phyloP scores from a whole-genome alignment of 2,113 vertebrate genomes.

The Capra hircus region DNA sequence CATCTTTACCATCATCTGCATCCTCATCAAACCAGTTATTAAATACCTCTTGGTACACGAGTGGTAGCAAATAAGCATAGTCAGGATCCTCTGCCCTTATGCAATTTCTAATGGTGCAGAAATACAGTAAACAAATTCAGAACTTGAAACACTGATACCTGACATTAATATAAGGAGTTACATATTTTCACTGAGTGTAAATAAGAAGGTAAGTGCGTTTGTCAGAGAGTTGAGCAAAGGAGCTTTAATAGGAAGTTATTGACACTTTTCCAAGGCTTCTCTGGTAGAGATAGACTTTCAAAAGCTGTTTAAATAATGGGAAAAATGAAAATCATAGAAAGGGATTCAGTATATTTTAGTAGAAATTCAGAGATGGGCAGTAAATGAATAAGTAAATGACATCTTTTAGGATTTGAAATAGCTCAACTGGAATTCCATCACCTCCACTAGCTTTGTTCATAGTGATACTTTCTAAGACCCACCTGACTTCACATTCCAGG shows the following conservation, averaged over 20 bases:
- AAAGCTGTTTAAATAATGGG: background rate
- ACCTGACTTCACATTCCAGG: background rate
- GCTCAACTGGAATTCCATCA: background rate
- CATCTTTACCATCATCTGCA: background rate
- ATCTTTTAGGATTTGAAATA: background rate
- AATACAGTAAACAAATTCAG: background rate
- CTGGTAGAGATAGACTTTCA: background rate
- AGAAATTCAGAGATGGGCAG: background rate
- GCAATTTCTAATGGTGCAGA: background rate
- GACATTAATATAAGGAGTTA: background rate
- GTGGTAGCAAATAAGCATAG: background rate
- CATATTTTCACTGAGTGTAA: background rate
- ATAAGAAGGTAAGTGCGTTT: background rate
- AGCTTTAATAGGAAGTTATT: background rate
- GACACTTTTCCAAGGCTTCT: background rate
- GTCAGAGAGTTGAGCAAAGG: background rate
- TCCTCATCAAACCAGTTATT: constrained; percentile 22
- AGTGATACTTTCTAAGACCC: background rate
- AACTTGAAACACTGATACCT: background rate
- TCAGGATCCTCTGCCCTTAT: background rate
- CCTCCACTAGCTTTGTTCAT: background rate
- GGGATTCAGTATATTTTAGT: background rate
- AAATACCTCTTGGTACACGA: background rate
- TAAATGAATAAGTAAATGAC: background rate
- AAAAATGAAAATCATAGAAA: background rate